phyloP scores from a whole-genome alignment of 1,140 invertebrate genomes.

The Cherax quadricarinatus region DNA sequence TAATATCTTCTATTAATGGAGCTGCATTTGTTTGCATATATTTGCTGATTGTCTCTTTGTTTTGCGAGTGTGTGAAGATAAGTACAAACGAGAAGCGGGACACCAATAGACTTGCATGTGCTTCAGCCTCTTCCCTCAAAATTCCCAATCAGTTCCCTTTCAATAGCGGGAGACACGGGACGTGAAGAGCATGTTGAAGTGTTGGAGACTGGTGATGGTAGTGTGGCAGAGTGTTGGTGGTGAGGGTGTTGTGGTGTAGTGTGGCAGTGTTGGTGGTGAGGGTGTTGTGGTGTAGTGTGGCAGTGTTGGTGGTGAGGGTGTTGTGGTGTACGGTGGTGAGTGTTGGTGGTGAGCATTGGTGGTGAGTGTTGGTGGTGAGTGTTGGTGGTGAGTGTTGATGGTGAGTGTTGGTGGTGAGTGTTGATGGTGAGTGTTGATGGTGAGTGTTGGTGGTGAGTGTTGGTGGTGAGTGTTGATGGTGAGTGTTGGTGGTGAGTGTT shows the following conservation, averaged over 20 bases:
- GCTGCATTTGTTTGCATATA: no score
- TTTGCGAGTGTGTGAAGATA: background rate
- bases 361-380: background rate
- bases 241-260: background rate
- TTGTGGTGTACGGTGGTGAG: background rate
- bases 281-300: background rate
- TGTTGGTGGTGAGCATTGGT: background rate
- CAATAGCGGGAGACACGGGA: background rate
- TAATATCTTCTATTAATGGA: no score
- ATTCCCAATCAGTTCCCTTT: constrained; percentile 19
- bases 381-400: background rate
- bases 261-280: background rate
- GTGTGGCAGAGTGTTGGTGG: background rate
- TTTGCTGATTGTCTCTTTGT: background rate
- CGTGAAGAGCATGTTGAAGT: background rate
- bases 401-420: background rate
- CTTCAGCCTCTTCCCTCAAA: background rate
- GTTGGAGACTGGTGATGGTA: background rate
- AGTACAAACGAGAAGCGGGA: background rate
- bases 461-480: background rate
- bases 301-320: background rate
- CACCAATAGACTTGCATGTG: background rate
- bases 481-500: no score
- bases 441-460: background rate
- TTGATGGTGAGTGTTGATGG: no score